A percentile compares a stretch with the other conserved stretches of the same genome.
These are phyloP conservation scores for Euplagia quadripunctaria DNA, from an alignment of 2,888 invertebrate genomes.

Conservation along the genomic window DNA sequence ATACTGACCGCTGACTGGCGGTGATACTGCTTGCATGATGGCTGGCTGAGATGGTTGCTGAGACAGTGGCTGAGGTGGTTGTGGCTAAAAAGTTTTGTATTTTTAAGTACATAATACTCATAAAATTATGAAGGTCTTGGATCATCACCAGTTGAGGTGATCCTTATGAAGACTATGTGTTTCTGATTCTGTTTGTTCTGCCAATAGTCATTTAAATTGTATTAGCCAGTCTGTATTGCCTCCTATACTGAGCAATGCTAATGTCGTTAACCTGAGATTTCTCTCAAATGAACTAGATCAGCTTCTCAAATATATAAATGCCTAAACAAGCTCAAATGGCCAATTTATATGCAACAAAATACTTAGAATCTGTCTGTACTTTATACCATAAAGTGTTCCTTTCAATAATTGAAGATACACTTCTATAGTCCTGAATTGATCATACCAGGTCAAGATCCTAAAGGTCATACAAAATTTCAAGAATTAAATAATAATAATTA, in stretches of 20 bases:
- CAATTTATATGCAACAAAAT: neutral
- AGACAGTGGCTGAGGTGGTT: conserved; percentile 75
- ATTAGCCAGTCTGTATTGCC: too few relatives aligned
- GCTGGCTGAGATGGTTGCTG: conserved; percentile 90
- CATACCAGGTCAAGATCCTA: neutral
- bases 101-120: neutral
- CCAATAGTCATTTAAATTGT: too few relatives aligned
- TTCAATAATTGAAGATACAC: neutral
- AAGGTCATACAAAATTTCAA: too few relatives aligned
- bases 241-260: too few relatives aligned
- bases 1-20: conserved; percentile 87
- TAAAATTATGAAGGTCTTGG: too few relatives aligned
- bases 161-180: too few relatives aligned
- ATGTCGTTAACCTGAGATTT: too few relatives aligned
- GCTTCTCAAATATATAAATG: too few relatives aligned
- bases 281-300: too few relatives aligned
- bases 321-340: neutral
- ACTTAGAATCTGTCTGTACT: neutral
- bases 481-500: too few relatives aligned
- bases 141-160: too few relatives aligned
- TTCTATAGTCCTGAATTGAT: neutral
- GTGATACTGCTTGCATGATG: conserved; percentile 93
- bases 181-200: too few relatives aligned
- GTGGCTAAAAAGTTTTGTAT: conserved; percentile 22
- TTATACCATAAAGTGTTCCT: neutral